These are phyloP conservation scores for Muntiacus muntjak DNA, from an alignment of 2,113 vertebrate species.

Conservation along the genomic window DNA sequence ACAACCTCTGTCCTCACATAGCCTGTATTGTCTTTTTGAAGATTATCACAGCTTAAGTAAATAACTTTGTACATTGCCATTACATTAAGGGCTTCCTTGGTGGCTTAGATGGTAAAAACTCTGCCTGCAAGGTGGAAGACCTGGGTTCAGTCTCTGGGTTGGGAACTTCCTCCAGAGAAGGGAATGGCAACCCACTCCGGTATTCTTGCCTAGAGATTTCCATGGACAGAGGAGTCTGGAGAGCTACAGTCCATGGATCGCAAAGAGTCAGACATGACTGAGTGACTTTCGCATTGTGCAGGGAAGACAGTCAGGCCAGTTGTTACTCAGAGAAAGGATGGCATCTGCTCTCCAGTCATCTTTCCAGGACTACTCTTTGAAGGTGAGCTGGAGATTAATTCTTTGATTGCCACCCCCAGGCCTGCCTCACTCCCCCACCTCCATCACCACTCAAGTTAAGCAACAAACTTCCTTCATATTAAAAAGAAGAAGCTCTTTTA, in stretches of 20 bases:
- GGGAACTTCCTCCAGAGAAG: neutral
- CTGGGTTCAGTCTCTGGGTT: neutral
- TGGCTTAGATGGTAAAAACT: neutral
- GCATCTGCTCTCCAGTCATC: neutral
- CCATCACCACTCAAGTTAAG: neutral
- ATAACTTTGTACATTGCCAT: neutral
- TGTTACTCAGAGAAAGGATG: neutral
- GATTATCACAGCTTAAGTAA: neutral
- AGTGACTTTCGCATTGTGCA: neutral
- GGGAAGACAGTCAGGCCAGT: neutral
- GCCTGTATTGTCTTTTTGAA: neutral
- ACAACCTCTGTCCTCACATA: neutral
- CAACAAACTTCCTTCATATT: neutral
- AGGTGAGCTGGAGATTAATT: neutral
- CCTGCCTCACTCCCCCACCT: neutral
- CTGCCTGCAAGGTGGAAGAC: neutral
- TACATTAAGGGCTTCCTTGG: neutral
- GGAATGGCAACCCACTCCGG: neutral
- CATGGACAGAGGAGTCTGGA: neutral
- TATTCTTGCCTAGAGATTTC: neutral
- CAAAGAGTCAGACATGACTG: neutral
- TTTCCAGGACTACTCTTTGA: neutral
- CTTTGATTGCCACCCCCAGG: neutral
- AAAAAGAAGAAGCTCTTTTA: neutral
- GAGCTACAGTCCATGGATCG: neutral